These are phyloP conservation scores for Urechis unicinctus DNA, from an alignment of 2,888 invertebrate genomes.

Conservation along the genomic window DNA sequence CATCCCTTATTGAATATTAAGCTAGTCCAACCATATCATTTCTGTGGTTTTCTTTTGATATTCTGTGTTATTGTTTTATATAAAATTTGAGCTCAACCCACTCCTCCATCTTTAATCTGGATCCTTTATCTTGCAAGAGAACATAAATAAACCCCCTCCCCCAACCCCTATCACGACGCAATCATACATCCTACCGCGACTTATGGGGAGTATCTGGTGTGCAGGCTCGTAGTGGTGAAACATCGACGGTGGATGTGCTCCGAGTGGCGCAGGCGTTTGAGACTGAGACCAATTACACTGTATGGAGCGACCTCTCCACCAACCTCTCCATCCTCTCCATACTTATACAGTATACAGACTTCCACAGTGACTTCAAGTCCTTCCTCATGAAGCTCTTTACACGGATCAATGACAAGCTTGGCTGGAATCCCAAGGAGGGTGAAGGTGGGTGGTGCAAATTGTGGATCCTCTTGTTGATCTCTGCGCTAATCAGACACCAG, in stretches of 20 bases:
- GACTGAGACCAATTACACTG: constrained; percentile 84
- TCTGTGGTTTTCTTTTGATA: too few relatives aligned
- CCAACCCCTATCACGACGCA: too few relatives aligned
- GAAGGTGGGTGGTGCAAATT: constrained; percentile 65
- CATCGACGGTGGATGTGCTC: constrained; percentile 71
- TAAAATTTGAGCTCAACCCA: too few relatives aligned
- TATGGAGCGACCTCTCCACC: constrained; percentile 66
- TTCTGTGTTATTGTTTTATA: too few relatives aligned
- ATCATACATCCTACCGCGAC: too few relatives aligned
- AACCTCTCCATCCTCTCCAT: constrained; percentile 71
- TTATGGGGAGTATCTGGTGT: constrained; percentile 2
- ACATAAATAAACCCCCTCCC: too few relatives aligned
- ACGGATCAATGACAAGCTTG: constrained; percentile 67
- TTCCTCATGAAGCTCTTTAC: constrained; percentile 70
- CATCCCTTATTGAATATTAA: too few relatives aligned
- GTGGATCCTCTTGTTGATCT: too few relatives aligned
- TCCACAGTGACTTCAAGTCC: constrained; percentile 65
- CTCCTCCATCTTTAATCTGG: too few relatives aligned
- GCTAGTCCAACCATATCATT: too few relatives aligned
- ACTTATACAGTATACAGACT: constrained; percentile 73
- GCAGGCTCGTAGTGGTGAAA: constrained; percentile 66
- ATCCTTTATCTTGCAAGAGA: too few relatives aligned
- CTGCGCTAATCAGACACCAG: too few relatives aligned
- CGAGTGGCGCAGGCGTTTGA: constrained; percentile 77
- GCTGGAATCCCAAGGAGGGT: constrained; percentile 75